These are phyloP conservation scores for Petrocephalus zakoni DNA, from an alignment of 2,113 vertebrate species.

Conservation along the genomic window DNA sequence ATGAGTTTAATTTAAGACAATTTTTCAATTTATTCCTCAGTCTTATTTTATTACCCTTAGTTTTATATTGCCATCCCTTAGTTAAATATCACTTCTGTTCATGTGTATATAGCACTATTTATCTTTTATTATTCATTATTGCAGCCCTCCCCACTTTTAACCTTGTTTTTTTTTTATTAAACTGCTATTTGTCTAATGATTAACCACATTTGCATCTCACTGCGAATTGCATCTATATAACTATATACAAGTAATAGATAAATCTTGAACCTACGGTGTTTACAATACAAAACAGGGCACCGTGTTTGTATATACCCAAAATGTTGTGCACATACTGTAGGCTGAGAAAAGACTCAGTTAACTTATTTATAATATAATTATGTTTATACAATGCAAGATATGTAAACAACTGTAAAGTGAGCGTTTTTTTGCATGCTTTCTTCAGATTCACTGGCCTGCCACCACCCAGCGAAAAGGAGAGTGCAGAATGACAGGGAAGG, in stretches of 20 bases:
- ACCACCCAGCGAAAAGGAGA: constrained; percentile 51
- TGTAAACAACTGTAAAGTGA: neutral
- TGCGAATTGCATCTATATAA: neutral
- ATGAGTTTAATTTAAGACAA: neutral
- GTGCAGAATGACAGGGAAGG: constrained; percentile 58
- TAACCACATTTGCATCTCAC: neutral
- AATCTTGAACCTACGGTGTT: neutral
- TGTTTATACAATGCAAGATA: neutral
- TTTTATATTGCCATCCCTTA: neutral
- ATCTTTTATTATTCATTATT: neutral
- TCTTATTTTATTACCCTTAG: neutral
- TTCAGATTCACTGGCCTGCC: constrained; percentile 62
- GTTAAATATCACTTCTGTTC: neutral
- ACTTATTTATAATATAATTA: neutral
- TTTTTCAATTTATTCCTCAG: neutral
- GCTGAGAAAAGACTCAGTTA: neutral
- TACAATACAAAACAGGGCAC: neutral
- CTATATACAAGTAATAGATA: neutral
- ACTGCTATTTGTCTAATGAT: neutral
- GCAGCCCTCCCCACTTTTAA: neutral
- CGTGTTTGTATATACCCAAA: neutral
- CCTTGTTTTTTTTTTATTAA: neutral
- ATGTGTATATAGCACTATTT: neutral
- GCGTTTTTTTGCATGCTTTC: neutral
- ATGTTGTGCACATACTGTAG: neutral